phyloP scores from a whole-genome alignment of 2,113 vertebrate genomes.

The Plestiodon gilberti region DNA sequence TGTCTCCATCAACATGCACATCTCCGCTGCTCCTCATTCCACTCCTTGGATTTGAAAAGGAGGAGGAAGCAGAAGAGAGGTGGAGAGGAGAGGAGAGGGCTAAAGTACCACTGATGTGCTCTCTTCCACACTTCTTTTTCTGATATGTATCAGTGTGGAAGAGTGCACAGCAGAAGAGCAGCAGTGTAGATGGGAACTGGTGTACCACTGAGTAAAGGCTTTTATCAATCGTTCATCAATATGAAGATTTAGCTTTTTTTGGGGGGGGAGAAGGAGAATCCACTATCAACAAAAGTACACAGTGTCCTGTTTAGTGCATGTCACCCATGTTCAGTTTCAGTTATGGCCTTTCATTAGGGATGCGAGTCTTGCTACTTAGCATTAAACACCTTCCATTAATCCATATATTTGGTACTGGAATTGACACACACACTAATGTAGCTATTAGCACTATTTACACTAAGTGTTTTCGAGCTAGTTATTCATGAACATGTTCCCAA shows the following conservation, averaged over 20 bases:
- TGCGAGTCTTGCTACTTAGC: neutral
- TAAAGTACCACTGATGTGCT: no score
- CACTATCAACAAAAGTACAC: neutral
- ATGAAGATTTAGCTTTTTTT: no score
- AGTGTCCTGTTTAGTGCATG: constrained; percentile 34
- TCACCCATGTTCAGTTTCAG: neutral
- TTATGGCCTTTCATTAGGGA: neutral
- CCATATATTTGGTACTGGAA: neutral
- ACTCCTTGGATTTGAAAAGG: no score
- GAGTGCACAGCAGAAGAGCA: no score
- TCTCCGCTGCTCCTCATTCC: no score
- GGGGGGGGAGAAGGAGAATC: neutral
- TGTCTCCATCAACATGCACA: no score
- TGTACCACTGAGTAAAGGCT: no score
- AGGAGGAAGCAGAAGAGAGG: no score
- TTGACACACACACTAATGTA: neutral
- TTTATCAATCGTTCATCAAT: constrained; percentile 65
- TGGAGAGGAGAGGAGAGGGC: no score
- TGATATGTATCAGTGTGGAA: no score
- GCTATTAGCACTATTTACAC: neutral
- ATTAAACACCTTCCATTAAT: constrained; percentile 8
- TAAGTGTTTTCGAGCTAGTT: neutral
- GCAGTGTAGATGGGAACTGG: no score
- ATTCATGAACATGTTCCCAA: constrained; percentile 29
- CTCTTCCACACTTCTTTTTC: no score